A percentile compares a stretch with the other conserved stretches of the same genome.
phyloP scores from a whole-genome alignment of 2,797 vertebrate genomes.

The Acanthiza pusilla region DNA sequence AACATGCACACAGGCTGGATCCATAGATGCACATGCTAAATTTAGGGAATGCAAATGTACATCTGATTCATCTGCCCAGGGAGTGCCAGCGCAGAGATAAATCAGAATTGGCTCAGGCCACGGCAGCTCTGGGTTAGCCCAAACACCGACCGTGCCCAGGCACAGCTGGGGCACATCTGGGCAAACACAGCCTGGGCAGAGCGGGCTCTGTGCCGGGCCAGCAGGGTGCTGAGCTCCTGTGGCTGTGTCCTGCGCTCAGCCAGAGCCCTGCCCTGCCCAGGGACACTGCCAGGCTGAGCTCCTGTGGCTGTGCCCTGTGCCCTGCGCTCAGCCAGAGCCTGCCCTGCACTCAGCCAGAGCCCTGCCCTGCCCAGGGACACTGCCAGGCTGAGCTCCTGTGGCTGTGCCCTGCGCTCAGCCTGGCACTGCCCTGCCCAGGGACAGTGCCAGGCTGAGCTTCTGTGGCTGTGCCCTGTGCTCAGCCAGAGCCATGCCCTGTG shows the following conservation, averaged over 20 bases:
- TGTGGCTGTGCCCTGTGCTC: neutral
- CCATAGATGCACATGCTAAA: neutral
- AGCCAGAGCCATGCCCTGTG: neutral
- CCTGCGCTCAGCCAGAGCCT: too few relatives aligned
- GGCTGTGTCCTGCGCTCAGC: too few relatives aligned
- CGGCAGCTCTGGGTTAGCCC: neutral
- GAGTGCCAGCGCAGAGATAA: neutral
- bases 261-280: too few relatives aligned
- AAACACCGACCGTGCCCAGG: fast-evolving
- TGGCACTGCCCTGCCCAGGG: too few relatives aligned
- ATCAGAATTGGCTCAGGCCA: neutral
- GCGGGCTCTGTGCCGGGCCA: neutral
- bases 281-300: too few relatives aligned
- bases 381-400: too few relatives aligned
- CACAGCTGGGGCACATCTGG: too few relatives aligned
- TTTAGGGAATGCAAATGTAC: slow-evolving; percentile 26
- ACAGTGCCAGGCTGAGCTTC: neutral
- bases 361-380: too few relatives aligned
- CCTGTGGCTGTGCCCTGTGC: too few relatives aligned
- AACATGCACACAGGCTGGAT: neutral
- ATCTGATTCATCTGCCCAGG: slow-evolving; percentile 6
- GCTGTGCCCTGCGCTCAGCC: too few relatives aligned
- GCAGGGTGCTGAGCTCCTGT: too few relatives aligned
- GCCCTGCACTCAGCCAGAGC: too few relatives aligned
- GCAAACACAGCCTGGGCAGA: neutral